Conservation (phyloP, 2,888 invertebrate genomes). For the Conus canariensis region DNA sequence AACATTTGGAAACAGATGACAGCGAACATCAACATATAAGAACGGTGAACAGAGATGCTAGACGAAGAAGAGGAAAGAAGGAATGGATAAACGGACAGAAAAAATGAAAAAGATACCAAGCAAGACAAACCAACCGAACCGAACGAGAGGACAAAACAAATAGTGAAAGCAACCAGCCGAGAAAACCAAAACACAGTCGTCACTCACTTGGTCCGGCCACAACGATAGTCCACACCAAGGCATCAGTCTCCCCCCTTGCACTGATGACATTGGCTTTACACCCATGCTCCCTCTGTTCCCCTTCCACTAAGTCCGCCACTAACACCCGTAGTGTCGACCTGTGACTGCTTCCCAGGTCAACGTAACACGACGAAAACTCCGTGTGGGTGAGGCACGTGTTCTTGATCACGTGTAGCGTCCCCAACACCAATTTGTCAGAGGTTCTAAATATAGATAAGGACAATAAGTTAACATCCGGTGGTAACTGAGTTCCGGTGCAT, state of each 20-base stretch:
- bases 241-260: neutral
- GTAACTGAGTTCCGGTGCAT: neutral
- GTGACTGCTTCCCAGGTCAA: neutral
- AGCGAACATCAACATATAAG: too few species aligned
- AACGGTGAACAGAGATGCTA: too few species aligned
- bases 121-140: neutral
- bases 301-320: constrained; percentile 12
- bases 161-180: neutral
- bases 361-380: neutral
- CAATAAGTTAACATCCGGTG: neutral
- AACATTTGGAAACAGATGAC: too few species aligned
- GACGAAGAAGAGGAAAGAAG: neutral
- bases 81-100: neutral
- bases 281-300: neutral
- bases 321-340: neutral
- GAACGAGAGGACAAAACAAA: neutral
- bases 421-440: neutral
- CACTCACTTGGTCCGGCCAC: constrained; percentile 16
- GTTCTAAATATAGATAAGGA: neutral
- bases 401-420: constrained; percentile 8
- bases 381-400: neutral
- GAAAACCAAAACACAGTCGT: neutral
- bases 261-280: constrained; percentile 15
- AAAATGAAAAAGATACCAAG: neutral
- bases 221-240: neutral